Base-by-base conservation (phyloP, 2,888 invertebrate genomes). In the Ochlodes sylvanus region DNA sequence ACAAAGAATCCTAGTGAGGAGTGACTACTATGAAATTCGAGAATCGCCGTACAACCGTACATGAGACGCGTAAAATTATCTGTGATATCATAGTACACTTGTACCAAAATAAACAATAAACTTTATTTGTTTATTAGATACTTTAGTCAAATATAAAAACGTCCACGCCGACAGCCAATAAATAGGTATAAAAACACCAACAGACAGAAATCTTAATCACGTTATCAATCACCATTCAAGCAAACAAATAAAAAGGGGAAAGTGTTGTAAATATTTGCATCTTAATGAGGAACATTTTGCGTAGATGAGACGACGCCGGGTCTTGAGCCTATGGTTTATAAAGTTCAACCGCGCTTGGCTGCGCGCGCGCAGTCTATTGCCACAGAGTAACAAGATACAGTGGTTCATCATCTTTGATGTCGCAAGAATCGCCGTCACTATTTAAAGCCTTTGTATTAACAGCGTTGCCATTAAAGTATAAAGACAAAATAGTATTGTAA, bases 281-380 rank as follows among this genome's bases (percentile, higher is more conserved):
- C 55, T 27, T 54, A 67, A 67, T 61, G 61, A 67, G 66, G 52
- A 17, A 38, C 52, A 54, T 67, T 66, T 67, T 44, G 61, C 61
- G 55, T 27, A 65, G 41, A 65, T 58, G 79, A 76, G 79, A 75
- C 79, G 81, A 78, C 80, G 79, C 72, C 84, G 75, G 81, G 82
- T 78, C 78, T 76, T 81, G 79, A 84, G 86, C 42, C 56, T 86
- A 82, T 80, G 83, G 81, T 78, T 85, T 86, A 88, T 88, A 89
- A 89, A 88, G 87, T 85, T 85, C 85, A 84, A 85, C 15, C 56
- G 21, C 67, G 84, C 80, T 82, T 85, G 84, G 85, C 81, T 86
- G 79, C 90, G 90, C 88, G 82, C 81, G 77, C 81, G 83, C 86
- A 78, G 9, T 1, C 44, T 47, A 9, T 15, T 17, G 19, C 66